Base-by-base conservation (phyloP, 1,140 invertebrate species). In the Lordiphosa stackelbergi region DNA sequence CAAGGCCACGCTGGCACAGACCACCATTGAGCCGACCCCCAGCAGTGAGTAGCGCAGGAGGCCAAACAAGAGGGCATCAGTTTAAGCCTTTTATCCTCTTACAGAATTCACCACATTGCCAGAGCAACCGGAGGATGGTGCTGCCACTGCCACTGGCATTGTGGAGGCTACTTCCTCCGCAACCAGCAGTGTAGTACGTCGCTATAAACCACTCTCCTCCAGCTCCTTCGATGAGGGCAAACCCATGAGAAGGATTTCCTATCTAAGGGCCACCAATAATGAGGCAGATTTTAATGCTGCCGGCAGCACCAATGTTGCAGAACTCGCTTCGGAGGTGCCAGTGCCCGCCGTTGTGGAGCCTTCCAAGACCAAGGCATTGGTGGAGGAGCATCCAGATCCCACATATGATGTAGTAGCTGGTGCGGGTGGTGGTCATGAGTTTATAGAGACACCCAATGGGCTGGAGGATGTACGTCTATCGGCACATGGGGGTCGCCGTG, bases 201-300 rank as follows among this genome's bases (percentile, higher is more conserved):
- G 86, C 11, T 83, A 64, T 42, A 88, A 81, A 38, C 68, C 79
- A 13, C 56, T 85, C 8, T 46, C 73, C 19, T 85, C 84, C 11
- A 66, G 73, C 38, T 78, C 72, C 19, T 81, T 81, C 41, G 94
- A 96, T 79, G 94, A 95, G 73, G 95, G 96, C 72, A 92, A 95
- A 60, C 91, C 94, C 10, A 95, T 94, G 79, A 90, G 96, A 73
- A 90, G 96, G 64, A 95, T 96, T 41, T 97, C 96, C 1, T 98
- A 98, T 88, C 88, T 97, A 60, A 95, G 95, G 89, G 96, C 96
- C 6, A 97, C 96, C 16, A 91, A 86, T 46, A 86, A 87, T 31
- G 86, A 87, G 61, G 53, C 68, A 13, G 84, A 87, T 12, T 87
- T 71, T 69, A 89, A 93, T 90, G 92, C 81, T 1, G 74, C 60